Percentiles rank a stretch among this genome's conserved stretches.
These are phyloP conservation scores for Manis pentadactyla DNA, from an alignment of 2,797 vertebrate genomes.

Conservation along the genomic window DNA sequence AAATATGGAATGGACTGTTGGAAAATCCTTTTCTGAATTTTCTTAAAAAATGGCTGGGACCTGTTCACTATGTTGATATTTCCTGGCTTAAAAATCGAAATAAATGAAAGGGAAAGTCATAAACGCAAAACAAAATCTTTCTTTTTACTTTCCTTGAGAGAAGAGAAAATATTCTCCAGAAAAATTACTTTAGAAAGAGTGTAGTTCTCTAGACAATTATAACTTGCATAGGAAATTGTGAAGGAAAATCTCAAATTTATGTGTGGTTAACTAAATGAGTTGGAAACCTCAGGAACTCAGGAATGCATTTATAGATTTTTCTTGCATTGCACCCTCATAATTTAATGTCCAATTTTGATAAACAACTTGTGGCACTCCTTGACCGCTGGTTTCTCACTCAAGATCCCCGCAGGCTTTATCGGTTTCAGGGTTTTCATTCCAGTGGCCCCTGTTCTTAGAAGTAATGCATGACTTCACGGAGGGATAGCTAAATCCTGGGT, in stretches of 20 bases:
- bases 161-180: background rate
- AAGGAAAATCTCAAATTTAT: background rate
- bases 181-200: background rate
- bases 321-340: background rate
- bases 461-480: background rate
- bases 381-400: background rate
- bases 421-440: background rate
- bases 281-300: background rate
- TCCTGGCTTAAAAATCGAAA: background rate
- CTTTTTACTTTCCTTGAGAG: conserved; percentile 31
- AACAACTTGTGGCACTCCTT: background rate
- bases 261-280: background rate
- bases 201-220: background rate
- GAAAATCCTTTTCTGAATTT: conserved; percentile 38
- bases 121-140: background rate
- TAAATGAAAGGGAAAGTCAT: background rate
- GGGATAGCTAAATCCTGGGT: background rate
- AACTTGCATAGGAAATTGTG: background rate
- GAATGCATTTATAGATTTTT: background rate
- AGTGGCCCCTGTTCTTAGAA: background rate
- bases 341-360: background rate
- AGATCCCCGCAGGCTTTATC: background rate
- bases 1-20: background rate
- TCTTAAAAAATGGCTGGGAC: background rate
- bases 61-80: background rate